Percentiles rank a stretch among this genome's conserved stretches.
Conservation (phyloP, 1,140 invertebrate species). For the roundworm (Caenorhabditis elegans) region WBcel235 BX284606.5:10651001-10651500, state of each 20-base stretch:
- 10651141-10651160: not conserved
- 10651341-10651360: too few relatives aligned
- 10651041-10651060: not conserved
- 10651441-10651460: not conserved
- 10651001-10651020: not conserved
- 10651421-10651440: not conserved
- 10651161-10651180: not conserved
- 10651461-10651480: not conserved
- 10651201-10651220: not conserved
- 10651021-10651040: not conserved
- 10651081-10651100: not conserved
- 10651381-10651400: not conserved
- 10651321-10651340: too few relatives aligned
- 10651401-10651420: not conserved
- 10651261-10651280: too few relatives aligned
- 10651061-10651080: not conserved
- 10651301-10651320: too few relatives aligned
- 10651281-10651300: too few relatives aligned
- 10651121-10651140: not conserved
- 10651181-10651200: not conserved
- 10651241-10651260: too few relatives aligned
- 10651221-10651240: too few relatives aligned
- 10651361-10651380: not conserved
- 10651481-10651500: not conserved
- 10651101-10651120: not conserved